phyloP scores from a whole-genome alignment of 2,888 invertebrate species.

The Perithous albicinctus region DNA sequence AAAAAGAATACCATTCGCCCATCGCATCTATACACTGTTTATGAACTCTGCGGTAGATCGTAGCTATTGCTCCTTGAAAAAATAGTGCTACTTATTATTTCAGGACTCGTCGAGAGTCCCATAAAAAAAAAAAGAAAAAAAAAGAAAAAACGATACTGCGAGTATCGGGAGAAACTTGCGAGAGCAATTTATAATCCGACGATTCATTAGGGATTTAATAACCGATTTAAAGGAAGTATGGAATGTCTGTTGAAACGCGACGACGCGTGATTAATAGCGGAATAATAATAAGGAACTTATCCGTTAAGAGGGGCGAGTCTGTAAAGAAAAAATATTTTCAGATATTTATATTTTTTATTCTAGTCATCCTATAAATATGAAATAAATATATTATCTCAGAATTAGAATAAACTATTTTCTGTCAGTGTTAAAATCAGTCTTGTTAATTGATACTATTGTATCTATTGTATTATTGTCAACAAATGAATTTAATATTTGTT shows the following conservation, averaged over 20 bases:
- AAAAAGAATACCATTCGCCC: conserved; percentile 23
- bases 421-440: no score
- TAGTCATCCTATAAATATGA: no score
- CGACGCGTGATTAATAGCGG: not conserved
- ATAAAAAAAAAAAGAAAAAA: not conserved
- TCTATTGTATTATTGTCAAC: not conserved
- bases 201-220: not conserved
- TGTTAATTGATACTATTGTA: not conserved
- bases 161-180: not conserved
- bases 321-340: no score
- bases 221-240: not conserved
- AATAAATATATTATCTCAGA: no score
- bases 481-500: not conserved
- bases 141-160: not conserved
- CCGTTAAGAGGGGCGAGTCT: no score
- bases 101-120: not conserved
- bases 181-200: not conserved
- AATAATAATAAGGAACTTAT: no score
- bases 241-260: not conserved
- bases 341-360: no score
- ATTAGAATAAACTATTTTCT: no score
- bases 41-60: conserved; percentile 22
- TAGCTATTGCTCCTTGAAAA: not conserved
- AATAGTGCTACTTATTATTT: not conserved
- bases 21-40: conserved; percentile 21